Conservation (phyloP, 2,797 vertebrate genomes). For the Phoeniculus purpureus region DNA sequence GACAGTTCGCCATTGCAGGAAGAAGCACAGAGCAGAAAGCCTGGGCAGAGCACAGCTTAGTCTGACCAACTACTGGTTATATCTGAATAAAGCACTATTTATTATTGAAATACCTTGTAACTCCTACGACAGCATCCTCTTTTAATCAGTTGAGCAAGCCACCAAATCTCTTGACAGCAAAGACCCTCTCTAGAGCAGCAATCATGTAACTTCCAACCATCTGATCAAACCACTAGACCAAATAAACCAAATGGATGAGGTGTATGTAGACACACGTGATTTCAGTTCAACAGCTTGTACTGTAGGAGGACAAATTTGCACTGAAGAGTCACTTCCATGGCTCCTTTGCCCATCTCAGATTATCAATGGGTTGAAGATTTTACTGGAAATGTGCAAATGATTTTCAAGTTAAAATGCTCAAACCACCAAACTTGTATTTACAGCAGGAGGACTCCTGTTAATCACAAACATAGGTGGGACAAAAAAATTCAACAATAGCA, state of each 20-base stretch:
- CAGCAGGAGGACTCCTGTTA: background rate
- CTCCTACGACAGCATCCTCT: background rate
- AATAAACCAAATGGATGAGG: background rate
- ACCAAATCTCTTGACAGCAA: background rate
- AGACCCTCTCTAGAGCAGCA: background rate
- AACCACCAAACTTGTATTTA: background rate
- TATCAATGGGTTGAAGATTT: background rate
- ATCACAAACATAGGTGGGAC: background rate
- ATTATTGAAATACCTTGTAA: background rate
- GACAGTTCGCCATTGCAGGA: background rate
- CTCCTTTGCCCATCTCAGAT: background rate
- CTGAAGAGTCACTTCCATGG: background rate
- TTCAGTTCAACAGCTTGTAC: background rate
- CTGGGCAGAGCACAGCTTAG: background rate
- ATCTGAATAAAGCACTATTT: background rate
- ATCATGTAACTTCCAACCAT: background rate
- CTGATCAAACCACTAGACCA: background rate
- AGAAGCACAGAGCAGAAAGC: background rate
- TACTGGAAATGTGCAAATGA: background rate
- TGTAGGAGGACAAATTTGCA: background rate
- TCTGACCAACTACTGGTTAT: background rate
- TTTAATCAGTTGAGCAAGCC: background rate
- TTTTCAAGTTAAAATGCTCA: background rate
- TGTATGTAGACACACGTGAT: background rate
- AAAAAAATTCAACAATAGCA: background rate